These are phyloP conservation scores for Grantiella picta DNA, from an alignment of 2,113 vertebrate species.

Conservation along the genomic window DNA sequence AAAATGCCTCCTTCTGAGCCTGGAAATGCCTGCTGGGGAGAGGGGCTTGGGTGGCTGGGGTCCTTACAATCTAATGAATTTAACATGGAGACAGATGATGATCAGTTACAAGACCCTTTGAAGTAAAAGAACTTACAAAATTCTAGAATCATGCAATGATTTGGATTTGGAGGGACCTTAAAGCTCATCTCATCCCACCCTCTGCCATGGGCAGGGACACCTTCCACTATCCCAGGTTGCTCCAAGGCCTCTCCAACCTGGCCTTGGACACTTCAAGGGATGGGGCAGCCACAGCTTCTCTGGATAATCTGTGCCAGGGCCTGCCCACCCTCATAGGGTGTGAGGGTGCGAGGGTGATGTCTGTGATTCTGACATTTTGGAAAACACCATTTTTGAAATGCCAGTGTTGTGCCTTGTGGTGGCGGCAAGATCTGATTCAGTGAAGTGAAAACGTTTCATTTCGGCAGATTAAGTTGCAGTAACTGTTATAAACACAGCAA, in stretches of 20 bases:
- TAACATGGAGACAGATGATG: background rate
- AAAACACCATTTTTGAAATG: background rate
- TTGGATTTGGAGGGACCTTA: background rate
- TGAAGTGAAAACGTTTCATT: background rate
- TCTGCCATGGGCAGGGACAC: background rate
- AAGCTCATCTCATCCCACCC: background rate
- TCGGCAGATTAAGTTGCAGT: background rate
- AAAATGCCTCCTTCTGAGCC: background rate
- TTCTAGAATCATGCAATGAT: background rate
- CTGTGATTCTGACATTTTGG: background rate
- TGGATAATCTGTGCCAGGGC: background rate
- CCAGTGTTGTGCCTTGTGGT: accelerated
- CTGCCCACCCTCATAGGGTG: accelerated
- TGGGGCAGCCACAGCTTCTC: background rate
- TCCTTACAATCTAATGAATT: background rate
- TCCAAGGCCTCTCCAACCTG: accelerated
- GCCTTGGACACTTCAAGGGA: background rate
- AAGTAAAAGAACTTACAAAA: background rate
- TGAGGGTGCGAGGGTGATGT: background rate
- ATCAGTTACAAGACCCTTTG: background rate
- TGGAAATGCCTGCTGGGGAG: background rate
- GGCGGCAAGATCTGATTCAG: background rate
- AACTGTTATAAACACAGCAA: background rate
- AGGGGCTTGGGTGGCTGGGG: too few species aligned
- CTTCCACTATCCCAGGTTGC: accelerated